Conservation (phyloP, 2,797 vertebrate genomes). For the Enteromius anoplus region DNA sequence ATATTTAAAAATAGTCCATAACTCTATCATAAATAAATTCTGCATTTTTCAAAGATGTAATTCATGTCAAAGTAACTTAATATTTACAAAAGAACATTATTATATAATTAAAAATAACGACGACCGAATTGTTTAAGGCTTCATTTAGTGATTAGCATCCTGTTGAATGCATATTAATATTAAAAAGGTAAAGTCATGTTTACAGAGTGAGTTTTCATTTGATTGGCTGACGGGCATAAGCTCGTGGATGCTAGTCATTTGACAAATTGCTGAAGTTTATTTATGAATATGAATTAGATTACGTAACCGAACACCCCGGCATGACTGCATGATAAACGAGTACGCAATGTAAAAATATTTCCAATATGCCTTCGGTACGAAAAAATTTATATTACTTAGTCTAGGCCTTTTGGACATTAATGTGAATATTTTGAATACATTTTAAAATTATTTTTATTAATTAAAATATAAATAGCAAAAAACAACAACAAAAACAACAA, state of each 20-base stretch:
- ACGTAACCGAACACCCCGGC: neutral
- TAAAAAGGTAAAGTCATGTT: neutral
- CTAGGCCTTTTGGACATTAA: neutral
- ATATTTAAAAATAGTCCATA: neutral
- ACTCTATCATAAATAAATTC: neutral
- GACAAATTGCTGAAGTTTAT: neutral
- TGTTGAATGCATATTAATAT: neutral
- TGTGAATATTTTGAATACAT: neutral
- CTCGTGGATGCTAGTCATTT: neutral
- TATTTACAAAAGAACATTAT: neutral
- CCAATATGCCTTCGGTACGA: neutral
- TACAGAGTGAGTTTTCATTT: neutral
- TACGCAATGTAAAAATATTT: neutral
- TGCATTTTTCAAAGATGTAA: too few relatives aligned
- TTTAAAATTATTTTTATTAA: neutral
- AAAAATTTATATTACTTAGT: neutral
- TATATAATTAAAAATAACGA: neutral
- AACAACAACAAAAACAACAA: neutral
- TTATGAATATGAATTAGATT: conserved; percentile 13
- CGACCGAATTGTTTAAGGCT: neutral
- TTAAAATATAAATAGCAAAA: neutral
- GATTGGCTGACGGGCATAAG: neutral
- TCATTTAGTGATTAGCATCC: neutral
- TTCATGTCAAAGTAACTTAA: neutral
- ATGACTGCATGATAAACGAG: neutral